phyloP scores from a whole-genome alignment of 2,113 vertebrate species.

The Eudorcas thomsonii region DNA sequence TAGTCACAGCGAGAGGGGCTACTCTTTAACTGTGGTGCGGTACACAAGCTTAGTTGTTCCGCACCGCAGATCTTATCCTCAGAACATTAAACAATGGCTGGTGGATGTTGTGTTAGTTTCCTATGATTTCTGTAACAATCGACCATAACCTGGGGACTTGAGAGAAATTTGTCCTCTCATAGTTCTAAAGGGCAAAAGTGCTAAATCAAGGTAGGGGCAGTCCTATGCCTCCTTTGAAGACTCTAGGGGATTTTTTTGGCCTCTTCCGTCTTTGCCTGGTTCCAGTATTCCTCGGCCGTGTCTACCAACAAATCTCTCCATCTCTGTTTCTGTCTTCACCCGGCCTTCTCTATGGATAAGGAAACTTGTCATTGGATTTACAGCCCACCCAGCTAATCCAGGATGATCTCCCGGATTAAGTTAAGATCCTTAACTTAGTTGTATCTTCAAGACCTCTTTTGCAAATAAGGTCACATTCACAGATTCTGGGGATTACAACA shows the following conservation, averaged over 20 bases:
- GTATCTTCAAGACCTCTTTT: background rate
- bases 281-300: background rate
- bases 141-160: background rate
- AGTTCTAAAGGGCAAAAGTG: background rate
- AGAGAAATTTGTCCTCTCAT: background rate
- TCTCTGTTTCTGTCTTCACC: background rate
- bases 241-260: background rate
- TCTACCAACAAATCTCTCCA: background rate
- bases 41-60: background rate
- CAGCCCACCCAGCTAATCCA: background rate
- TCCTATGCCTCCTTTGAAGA: background rate
- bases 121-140: background rate
- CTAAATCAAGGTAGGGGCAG: background rate
- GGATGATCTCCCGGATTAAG: background rate
- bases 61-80: background rate
- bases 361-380: background rate
- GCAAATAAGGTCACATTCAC: background rate
- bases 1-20: background rate
- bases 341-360: accelerated
- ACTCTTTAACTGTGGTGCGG: background rate
- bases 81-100: background rate
- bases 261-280: background rate
- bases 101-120: background rate
- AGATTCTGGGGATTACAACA: background rate
- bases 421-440: background rate